These are phyloP conservation scores for Toxotes chatareus DNA, from an alignment of 2,113 vertebrate genomes.

Conservation along the genomic window DNA sequence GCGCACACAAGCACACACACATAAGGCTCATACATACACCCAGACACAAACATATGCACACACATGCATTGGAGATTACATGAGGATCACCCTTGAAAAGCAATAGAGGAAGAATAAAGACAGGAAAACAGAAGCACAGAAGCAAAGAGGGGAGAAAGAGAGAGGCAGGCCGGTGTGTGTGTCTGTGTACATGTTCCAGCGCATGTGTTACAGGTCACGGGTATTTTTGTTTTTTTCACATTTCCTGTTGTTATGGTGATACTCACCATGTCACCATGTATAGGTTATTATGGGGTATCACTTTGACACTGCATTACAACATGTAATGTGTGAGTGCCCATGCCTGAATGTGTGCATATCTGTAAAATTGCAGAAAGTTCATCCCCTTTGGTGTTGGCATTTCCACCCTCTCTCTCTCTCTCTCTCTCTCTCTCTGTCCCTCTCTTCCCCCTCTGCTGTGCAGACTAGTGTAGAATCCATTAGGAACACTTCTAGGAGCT, in stretches of 20 bases:
- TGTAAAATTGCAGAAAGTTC: constrained; percentile 65
- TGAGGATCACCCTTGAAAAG: constrained; percentile 17
- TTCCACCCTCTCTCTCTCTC: constrained; percentile 2
- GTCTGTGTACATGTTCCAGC: neutral
- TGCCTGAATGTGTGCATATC: constrained; percentile 45
- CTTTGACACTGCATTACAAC: constrained; percentile 56
- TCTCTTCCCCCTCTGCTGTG: constrained; percentile 24
- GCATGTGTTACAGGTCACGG: constrained; percentile 19
- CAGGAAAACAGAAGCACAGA: constrained; percentile 1
- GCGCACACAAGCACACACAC: neutral
- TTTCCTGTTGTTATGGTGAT: constrained; percentile 22
- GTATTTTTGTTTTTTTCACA: constrained; percentile 18
- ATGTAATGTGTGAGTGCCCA: constrained; percentile 47
- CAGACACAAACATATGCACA: neutral
- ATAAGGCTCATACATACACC: too few relatives aligned
- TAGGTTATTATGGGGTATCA: constrained; percentile 33
- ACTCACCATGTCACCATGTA: constrained; percentile 18
- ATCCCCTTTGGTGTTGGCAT: constrained; percentile 64
- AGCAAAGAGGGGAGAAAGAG: neutral
- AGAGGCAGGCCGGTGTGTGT: neutral
- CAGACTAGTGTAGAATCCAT: constrained; percentile 72
- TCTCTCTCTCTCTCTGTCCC: neutral
- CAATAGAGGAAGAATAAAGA: constrained; percentile 10
- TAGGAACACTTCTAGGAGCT: constrained; percentile 73
- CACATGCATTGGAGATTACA: constrained; percentile 17